A percentile compares a stretch with the other conserved stretches of the same genome.
Evolutionary conservation across 1,140 invertebrate genomes (phyloP).

Genomic region (Planococcus citri): DNA sequence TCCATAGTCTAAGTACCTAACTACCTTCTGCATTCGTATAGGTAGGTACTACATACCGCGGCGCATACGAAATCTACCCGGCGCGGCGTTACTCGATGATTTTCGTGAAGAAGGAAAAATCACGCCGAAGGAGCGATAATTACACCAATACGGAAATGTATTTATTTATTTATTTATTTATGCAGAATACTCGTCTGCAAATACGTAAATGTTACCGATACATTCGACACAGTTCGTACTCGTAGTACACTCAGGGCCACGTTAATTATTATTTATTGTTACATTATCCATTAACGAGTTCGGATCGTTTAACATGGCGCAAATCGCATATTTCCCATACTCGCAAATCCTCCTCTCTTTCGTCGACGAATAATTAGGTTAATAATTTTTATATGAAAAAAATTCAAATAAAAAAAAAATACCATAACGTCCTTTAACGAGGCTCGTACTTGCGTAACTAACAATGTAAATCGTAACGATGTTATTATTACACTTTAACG

Average conservation of each 20-base stretch:
- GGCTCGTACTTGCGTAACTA: neutral
- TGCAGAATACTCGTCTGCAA: no score
- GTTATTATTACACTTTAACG: neutral
- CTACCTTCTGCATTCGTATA: no score
- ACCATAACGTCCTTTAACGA: neutral
- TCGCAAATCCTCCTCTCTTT: neutral
- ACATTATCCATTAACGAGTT: neutral
- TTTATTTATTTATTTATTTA: no score
- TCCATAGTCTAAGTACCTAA: no score
- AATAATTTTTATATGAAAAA: neutral
- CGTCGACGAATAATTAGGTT: neutral
- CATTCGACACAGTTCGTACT: neutral
- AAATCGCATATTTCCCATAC: neutral
- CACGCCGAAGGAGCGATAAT: no score
- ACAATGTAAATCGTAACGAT: neutral
- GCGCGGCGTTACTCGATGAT: no score
- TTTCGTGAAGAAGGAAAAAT: no score
- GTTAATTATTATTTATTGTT: neutral
- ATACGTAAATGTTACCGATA: no score
- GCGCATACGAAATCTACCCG: no score
- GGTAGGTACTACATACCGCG: no score
- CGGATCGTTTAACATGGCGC: neutral
- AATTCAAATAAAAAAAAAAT: neutral
- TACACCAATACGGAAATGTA: neutral
- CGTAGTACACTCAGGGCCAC: neutral